Base-by-base conservation (phyloP, 2,113 vertebrate species). In the Oncorhynchus kisutch region DNA sequence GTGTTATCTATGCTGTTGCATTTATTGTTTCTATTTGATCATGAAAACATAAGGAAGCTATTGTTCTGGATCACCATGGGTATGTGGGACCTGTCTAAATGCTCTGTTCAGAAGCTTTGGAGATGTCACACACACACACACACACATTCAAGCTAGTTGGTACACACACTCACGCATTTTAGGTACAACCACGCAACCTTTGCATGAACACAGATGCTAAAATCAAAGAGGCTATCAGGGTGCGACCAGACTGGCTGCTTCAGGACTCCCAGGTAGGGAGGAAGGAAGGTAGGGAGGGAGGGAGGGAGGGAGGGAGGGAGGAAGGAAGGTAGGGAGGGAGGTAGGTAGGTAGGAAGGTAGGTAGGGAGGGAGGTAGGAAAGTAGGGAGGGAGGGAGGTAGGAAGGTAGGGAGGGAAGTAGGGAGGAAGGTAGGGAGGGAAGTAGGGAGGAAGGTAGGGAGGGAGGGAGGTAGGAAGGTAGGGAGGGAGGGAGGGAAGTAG, bases 41-140 rank as follows among this genome's bases (percentile, higher is more conserved):
- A 77, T 31, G 45, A 70, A 74, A 70, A 71, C 48, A 70, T 22
- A 82, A 83, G 79, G 78, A 86, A 81, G 76, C 78, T 84, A 60
- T 83, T 27, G 18, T 60, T 81, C 75, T 78, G 45, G 83, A 82
- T 86, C 66, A 84, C 72, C 65, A 67, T 82, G 84, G 80, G 77
- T 84, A 80, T 75, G 76, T 20, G 78, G 79, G 39, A 45, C 39
- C 39, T 45, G 39, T 45, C 9, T 45, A 45, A 45, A 73, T 6
- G 71, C 68, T 77, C 25, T 12, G 54, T 70, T 51, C 39, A 64
- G 72, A 22, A 65, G 60, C 73, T 72, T 65, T 45, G 45, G 59
- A 64, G 9, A 27, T 74, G n/a, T 49, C 12, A 66, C 18, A 67
- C 22, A 2, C 34, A 76, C 49, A 68, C 48, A 5, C 62, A 60